phyloP scores from a whole-genome alignment of 2,888 invertebrate genomes.

The Leptura quadrifasciata region DNA sequence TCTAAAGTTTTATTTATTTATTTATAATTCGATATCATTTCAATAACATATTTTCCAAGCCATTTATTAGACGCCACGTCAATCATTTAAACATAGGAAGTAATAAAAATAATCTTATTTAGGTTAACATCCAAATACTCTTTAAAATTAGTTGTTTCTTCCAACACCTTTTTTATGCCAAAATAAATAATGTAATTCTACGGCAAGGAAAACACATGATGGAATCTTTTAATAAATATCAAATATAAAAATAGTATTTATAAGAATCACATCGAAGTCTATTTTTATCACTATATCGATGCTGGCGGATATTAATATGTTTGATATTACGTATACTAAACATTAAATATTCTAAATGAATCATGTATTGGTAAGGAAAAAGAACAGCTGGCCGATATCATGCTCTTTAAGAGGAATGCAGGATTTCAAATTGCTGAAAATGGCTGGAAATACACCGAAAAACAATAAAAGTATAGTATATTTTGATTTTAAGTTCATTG shows the following conservation, averaged over 20 bases:
- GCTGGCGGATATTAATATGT: not conserved
- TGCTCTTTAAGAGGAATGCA: not conserved
- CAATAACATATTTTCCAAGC: not conserved
- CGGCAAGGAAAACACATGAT: not conserved
- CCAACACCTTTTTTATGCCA: conserved; percentile 2
- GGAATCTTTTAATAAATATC: not conserved
- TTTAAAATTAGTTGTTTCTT: not conserved
- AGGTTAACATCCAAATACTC: not conserved
- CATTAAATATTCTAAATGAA: not conserved
- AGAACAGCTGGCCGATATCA: not conserved
- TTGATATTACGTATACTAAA: not conserved
- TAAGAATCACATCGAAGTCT: not conserved
- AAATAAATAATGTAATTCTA: not conserved
- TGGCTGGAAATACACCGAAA: not conserved
- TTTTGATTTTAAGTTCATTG: too few species aligned
- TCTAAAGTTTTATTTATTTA: too few species aligned
- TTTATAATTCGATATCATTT: not conserved
- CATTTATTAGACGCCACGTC: not conserved
- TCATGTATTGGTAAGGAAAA: not conserved
- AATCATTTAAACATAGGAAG: conserved; percentile 1
- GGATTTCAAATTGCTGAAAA: not conserved
- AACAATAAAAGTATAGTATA: too few species aligned
- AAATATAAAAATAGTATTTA: not conserved
- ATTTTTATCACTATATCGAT: not conserved
- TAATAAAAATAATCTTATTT: conserved; percentile 7